phyloP scores from a whole-genome alignment of 2,113 vertebrate genomes.

The Sphyrna mokarran region DNA sequence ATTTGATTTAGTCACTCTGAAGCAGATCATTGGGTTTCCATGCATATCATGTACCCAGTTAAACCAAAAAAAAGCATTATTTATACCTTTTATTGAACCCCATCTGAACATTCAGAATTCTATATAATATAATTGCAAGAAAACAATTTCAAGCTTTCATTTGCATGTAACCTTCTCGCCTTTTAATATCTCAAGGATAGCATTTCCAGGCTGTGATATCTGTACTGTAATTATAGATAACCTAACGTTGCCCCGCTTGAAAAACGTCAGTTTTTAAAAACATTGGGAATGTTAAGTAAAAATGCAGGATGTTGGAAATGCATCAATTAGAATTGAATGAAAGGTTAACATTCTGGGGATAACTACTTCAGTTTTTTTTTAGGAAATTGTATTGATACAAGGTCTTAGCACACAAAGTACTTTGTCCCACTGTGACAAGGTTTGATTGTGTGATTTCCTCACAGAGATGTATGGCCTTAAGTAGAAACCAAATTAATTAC shows the following conservation, averaged over 20 bases:
- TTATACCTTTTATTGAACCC: background rate
- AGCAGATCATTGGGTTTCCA: background rate
- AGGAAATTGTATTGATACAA: background rate
- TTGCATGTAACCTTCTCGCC: background rate
- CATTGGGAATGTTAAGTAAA: background rate
- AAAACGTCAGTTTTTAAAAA: background rate
- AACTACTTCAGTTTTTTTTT: background rate
- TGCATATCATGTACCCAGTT: background rate
- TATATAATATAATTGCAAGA: background rate
- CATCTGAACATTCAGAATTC: background rate
- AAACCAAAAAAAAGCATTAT: constrained; percentile 1
- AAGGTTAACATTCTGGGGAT: background rate
- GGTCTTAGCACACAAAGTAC: background rate
- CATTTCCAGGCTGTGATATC: background rate
- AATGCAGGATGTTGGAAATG: background rate
- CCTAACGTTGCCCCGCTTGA: background rate
- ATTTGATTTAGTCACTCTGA: background rate
- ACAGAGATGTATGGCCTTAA: background rate
- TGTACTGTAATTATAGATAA: background rate
- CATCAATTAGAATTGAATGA: background rate
- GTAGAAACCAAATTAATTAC: too few species aligned
- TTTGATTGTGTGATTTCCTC: background rate
- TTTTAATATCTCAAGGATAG: background rate
- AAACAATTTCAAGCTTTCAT: background rate
- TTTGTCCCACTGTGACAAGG: background rate